Percentiles rank a stretch among this genome's conserved stretches.
These are phyloP conservation scores for Leptarthrus brevirostris DNA, from an alignment of 2,888 invertebrate genomes.

Conservation along the genomic window DNA sequence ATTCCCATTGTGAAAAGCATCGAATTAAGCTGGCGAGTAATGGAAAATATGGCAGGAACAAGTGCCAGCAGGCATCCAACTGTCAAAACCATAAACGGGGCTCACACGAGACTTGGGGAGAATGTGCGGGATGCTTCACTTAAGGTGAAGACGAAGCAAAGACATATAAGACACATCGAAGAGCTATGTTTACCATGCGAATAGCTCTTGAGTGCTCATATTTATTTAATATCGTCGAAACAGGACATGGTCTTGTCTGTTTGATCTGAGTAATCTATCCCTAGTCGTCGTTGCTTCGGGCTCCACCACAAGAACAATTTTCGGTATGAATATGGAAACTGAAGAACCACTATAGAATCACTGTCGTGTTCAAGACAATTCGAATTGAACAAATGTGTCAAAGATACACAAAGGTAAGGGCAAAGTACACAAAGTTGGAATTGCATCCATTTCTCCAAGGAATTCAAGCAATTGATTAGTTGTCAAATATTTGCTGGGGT, in stretches of 20 bases:
- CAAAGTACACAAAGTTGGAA: background rate
- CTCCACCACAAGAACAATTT: too few relatives aligned
- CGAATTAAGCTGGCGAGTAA: background rate
- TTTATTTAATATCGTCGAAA: background rate
- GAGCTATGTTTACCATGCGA: background rate
- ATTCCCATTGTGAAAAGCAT: background rate
- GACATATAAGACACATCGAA: background rate
- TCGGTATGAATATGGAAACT: too few relatives aligned
- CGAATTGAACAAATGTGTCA: slow-evolving; percentile 25
- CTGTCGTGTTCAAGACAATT: background rate
- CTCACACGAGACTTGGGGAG: background rate
- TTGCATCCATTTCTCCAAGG: background rate
- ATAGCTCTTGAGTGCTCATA: background rate
- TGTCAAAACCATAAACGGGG: background rate
- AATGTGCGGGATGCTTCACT: background rate
- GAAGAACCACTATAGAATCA: too few relatives aligned
- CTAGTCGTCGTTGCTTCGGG: too few relatives aligned
- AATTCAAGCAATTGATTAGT: slow-evolving; percentile 12
- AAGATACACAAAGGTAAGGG: slow-evolving; percentile 11
- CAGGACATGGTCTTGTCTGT: background rate
- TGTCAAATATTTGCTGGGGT: slow-evolving; percentile 3
- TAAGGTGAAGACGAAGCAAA: background rate
- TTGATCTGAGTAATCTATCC: background rate
- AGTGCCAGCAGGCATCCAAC: background rate
- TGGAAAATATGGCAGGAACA: background rate